These are phyloP conservation scores for Poecile atricapillus DNA, from an alignment of 2,113 vertebrate genomes.

Conservation along the genomic window DNA sequence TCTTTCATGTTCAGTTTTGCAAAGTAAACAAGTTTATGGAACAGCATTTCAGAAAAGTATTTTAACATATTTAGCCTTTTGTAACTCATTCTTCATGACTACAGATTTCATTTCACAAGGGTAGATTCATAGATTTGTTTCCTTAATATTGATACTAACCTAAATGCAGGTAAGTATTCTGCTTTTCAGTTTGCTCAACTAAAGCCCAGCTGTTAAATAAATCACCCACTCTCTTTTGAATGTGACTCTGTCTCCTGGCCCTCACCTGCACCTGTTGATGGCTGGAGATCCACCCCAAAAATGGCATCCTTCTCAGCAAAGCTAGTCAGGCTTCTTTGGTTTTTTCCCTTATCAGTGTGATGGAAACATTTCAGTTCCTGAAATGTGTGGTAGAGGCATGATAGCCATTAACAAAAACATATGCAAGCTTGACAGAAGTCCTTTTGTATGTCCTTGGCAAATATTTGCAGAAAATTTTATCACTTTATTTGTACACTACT, in stretches of 20 bases:
- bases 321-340: accelerated
- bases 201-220: not conserved
- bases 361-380: not conserved
- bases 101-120: not conserved
- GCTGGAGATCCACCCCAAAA: not conserved
- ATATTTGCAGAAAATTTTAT: not conserved
- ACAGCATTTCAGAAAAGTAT: not conserved
- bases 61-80: not conserved
- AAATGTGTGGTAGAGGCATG: not conserved
- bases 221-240: not conserved
- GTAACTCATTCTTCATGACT: not conserved
- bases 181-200: not conserved
- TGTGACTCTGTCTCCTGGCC: not conserved
- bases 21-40: not conserved
- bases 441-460: not conserved
- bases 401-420: not conserved
- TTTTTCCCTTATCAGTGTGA: not conserved
- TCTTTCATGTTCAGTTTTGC: not conserved
- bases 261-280: not conserved
- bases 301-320: not conserved
- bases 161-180: not conserved
- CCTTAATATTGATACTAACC: not conserved
- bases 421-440: not conserved
- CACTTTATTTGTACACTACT: not conserved
- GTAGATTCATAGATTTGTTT: not conserved